Evolutionary conservation across 1,140 invertebrate genomes (phyloP), one percentile per base, ranked within the genome.

Genomic region (Lerema accius): DNA sequence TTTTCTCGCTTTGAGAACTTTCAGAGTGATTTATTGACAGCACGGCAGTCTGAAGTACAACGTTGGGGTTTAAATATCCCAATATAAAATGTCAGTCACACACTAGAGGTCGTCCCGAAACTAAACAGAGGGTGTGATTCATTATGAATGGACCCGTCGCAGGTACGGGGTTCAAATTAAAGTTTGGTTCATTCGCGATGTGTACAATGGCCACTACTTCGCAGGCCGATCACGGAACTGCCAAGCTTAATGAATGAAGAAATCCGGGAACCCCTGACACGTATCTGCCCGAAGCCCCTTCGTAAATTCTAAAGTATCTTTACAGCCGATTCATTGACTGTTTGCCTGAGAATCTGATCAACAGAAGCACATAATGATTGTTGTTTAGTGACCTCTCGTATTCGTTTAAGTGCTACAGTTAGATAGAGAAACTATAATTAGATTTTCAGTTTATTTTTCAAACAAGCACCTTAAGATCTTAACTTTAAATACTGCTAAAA

Each of bases 81-180:
- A 70, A 72, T 73, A 77, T 75, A 80, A 82, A 84, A 83, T 77
- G 85, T 88, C 75, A 86, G 76, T 84, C 78, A 82, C 83, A 87
- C 77, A 81, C 74, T 67, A 69, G 66, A 65, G 69, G 70, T 65
- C 46, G 61, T 65, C 63, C 62, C 63, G 56, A 82, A 85, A 84
- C 80, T 84, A 84, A 88, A 86, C 77, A 86, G 79, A 81, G 83
- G 80, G 78, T 80, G 82, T 69, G 73, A 78, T 78, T 86, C 76
- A 87, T 86, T 85, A 82, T 80, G 79, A 76, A 80, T 75, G 77
- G 75, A 63, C 69, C 61, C 58, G 69, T 65, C 65, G 74, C 76
- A 78, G 82, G 80, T 83, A 78, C 65, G 45, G 67, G 65, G 64
- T 58, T 67, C 78, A 84, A 90, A 87, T 87, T 89, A 86, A 89